These are phyloP conservation scores for Laticauda laticaudata DNA, from an alignment of 2,113 vertebrate genomes.

Conservation along the genomic window DNA sequence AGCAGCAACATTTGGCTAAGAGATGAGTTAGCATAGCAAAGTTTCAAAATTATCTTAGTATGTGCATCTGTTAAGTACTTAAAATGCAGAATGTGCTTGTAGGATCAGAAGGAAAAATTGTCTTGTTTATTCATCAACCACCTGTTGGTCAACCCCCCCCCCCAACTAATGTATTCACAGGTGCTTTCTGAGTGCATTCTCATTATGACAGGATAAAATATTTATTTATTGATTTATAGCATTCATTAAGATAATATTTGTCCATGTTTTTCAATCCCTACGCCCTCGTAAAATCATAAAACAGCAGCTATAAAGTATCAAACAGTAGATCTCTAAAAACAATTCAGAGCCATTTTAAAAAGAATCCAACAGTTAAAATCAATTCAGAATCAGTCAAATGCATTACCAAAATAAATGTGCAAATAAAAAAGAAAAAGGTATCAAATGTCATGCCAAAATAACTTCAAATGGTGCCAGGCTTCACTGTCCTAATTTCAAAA, in stretches of 20 bases:
- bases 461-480: not conserved
- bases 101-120: not conserved
- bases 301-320: not conserved
- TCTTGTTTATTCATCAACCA: not conserved
- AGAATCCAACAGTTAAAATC: not conserved
- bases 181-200: not conserved
- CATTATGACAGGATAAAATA: not conserved
- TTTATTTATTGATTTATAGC: not conserved
- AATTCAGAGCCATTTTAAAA: not conserved
- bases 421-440: not conserved
- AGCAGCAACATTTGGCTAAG: not conserved
- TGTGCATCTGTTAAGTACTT: not conserved
- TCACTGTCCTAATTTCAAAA: not conserved
- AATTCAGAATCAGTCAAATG: not conserved
- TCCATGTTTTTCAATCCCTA: not conserved
- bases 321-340: not conserved
- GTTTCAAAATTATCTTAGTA: not conserved
- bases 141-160: not conserved
- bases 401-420: not conserved
- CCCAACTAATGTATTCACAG: not conserved
- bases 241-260: not conserved
- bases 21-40: not conserved
- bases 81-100: not conserved
- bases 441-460: not conserved
- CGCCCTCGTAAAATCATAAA: not conserved